A percentile compares a stretch with the other conserved stretches of the same genome.
These are phyloP conservation scores for Epinephelus awoara DNA, from an alignment of 2,797 vertebrate genomes.

Conservation along the genomic window DNA sequence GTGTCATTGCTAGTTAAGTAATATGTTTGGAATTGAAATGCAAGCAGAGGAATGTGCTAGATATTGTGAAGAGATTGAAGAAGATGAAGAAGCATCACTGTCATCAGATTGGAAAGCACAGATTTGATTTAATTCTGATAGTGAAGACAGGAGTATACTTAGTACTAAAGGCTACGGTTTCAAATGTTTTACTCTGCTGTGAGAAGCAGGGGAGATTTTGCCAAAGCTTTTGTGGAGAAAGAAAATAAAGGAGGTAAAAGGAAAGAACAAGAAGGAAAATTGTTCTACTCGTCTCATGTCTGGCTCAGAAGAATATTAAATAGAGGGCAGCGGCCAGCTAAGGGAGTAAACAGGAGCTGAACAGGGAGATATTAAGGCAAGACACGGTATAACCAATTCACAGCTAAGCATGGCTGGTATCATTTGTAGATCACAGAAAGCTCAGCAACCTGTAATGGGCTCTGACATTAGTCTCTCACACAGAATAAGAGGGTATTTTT, in stretches of 20 bases:
- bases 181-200: background rate
- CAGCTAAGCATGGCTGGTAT: constrained; percentile 54
- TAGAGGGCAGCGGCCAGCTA: constrained; percentile 32
- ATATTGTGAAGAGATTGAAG: constrained; percentile 3
- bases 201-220: constrained; percentile 5
- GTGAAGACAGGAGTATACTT: background rate
- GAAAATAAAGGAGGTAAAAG: constrained; percentile 26
- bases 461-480: constrained; percentile 55
- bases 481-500: constrained; percentile 39
- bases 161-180: constrained; percentile 14
- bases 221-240: constrained; percentile 3
- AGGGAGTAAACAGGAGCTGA: constrained; percentile 61
- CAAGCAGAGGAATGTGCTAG: constrained; percentile 12
- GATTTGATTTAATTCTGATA: constrained; percentile 21
- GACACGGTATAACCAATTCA: constrained; percentile 52
- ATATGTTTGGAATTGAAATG: constrained; percentile 22
- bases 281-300: constrained; percentile 22
- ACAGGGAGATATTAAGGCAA: constrained; percentile 48
- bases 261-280: constrained; percentile 43
- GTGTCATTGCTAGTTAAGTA: constrained; percentile 6
- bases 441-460: constrained; percentile 59
- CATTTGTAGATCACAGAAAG: constrained; percentile 59
- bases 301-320: constrained; percentile 55
- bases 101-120: constrained; percentile 15
- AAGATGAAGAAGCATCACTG: constrained; percentile 16